Evolutionary conservation across 2,113 vertebrate species (phyloP).

Genomic region (Gambusia holbrooki): DNA sequence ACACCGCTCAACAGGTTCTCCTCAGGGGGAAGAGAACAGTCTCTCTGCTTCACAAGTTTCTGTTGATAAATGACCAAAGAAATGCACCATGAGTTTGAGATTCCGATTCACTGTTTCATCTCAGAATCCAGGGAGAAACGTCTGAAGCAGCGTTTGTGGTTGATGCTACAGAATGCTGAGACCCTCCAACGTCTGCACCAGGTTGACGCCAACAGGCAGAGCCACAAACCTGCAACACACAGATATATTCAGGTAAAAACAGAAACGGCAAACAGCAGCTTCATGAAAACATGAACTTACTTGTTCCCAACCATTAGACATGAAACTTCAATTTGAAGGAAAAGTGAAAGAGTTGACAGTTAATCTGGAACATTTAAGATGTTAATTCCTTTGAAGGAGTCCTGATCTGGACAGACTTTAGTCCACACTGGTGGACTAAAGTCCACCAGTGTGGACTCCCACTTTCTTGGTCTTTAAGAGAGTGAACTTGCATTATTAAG

Average conservation of each 20-base stretch:
- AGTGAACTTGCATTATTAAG: no score
- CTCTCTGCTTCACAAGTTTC: neutral
- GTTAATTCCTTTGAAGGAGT: no score
- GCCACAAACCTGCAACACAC: slow-evolving; percentile 6
- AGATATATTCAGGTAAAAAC: neutral
- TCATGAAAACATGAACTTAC: no score
- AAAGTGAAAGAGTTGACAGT: neutral
- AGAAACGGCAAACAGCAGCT: neutral
- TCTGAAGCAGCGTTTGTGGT: neutral
- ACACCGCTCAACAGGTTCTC: neutral
- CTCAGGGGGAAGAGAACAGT: neutral
- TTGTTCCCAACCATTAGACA: no score
- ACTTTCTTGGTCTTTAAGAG: no score
- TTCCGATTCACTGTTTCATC: neutral
- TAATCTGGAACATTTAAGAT: no score
- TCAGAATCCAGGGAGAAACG: neutral
- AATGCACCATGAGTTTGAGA: neutral
- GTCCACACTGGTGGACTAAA: no score
- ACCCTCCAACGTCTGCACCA: neutral
- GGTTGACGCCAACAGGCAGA: neutral
- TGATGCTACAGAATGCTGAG: neutral
- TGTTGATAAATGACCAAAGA: neutral
- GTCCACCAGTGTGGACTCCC: no score
- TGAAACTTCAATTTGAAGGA: neutral
- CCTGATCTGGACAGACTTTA: no score